phyloP scores from a whole-genome alignment of 2,888 invertebrate species.

The Nomada goodeniana region DNA sequence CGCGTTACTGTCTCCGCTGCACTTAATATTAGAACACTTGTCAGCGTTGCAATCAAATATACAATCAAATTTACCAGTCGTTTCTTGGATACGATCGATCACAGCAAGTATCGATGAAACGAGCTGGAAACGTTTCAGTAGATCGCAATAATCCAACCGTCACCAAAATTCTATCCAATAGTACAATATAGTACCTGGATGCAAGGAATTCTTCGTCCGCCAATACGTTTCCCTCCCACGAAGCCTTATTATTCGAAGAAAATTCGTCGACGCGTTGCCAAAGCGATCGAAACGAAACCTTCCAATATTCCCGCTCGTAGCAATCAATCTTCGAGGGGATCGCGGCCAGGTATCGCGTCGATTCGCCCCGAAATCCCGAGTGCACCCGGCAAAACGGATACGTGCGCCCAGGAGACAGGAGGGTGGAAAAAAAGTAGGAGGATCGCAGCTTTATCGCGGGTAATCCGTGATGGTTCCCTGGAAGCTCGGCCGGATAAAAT shows the following conservation, averaged over 20 bases:
- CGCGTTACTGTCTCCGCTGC: no score
- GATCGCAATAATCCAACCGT: no score
- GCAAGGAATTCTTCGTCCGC: no score
- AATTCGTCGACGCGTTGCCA: neutral
- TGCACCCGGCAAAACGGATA: slow-evolving; percentile 10
- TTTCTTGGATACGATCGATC: no score
- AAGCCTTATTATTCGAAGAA: neutral
- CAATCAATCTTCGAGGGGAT: slow-evolving; percentile 25
- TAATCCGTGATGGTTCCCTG: slow-evolving; percentile 40
- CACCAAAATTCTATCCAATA: no score
- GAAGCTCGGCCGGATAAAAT: slow-evolving; percentile 27
- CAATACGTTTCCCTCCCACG: neutral
- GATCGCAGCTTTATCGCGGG: slow-evolving; percentile 28
- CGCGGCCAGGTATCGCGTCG: neutral
- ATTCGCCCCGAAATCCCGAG: slow-evolving; percentile 12
- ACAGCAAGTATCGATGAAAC: no score
- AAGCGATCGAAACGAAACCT: neutral
- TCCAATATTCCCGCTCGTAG: slow-evolving; percentile 6
- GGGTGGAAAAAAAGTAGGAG: neutral
- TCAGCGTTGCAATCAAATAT: no score
- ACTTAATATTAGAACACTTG: no score
- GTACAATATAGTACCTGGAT: no score
- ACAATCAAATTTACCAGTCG: no score
- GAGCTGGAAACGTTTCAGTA: no score
- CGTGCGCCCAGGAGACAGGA: slow-evolving; percentile 6